Conservation (phyloP, 2,113 vertebrate genomes). For the Baryphthengus martii region DNA sequence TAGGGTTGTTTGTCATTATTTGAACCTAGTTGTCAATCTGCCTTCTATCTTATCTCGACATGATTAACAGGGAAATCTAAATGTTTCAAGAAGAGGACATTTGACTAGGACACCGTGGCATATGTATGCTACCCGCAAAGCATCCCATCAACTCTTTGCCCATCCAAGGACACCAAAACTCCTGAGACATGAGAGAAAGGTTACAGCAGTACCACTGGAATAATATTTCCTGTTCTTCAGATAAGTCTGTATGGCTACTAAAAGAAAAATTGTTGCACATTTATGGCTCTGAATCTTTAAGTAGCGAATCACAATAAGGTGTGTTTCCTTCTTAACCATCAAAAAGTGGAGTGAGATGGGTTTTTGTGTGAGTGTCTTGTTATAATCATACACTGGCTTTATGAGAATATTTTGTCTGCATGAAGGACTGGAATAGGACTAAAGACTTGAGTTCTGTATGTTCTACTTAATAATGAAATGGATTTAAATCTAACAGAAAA, state of each 20-base stretch:
- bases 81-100: neutral
- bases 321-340: neutral
- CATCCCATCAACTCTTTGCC: neutral
- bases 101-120: neutral
- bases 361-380: neutral
- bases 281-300: neutral
- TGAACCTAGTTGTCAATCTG: neutral
- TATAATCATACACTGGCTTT: neutral
- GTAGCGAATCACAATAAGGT: neutral
- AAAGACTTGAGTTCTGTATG: neutral
- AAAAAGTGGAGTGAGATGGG: neutral
- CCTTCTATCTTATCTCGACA: neutral
- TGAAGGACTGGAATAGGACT: neutral
- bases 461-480: neutral
- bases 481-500: neutral
- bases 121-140: neutral
- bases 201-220: neutral
- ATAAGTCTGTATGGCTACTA: neutral
- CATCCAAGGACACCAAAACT: neutral
- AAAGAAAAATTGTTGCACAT: neutral
- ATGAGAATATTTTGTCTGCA: neutral
- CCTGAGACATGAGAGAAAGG: neutral
- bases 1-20: neutral
- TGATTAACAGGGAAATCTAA: neutral
- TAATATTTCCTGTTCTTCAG: neutral